Base-by-base conservation (phyloP, 2,113 vertebrate species). In the Porphyrio hochstetteri region DNA sequence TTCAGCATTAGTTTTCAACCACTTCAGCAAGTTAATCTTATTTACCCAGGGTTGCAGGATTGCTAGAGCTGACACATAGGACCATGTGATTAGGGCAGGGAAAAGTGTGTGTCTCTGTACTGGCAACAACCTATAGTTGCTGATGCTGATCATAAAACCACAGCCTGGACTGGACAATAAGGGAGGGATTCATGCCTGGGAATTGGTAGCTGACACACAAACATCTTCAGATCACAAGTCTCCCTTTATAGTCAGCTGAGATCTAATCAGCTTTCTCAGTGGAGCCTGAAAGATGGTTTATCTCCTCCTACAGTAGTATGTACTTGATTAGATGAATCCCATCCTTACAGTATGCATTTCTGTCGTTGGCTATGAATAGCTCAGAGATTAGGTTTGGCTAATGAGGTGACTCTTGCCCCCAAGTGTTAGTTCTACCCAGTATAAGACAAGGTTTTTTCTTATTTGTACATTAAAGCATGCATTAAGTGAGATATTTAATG, bases 211-310 rank as follows among this genome's bases (percentile, higher is more conserved):
- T 82, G 67, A 82, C 61, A 60, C 74, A 88, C 70, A 82, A 76
- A 85, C 40, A 40, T 92, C 93, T 95, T 91, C 53, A 82, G 61
- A 95, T 89, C 95, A 92, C 0, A 4, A 89, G 86, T 56, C 67
- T 93, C 69, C 61, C 57, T 91, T 86, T 35, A 44, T 84, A 95
- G 74, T 64, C 89, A 91, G 70, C 20, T 18, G 55, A 93, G 86
- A 95, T 95, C 74, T 96, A 93, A 96, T 96, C 83, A 92, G 74
- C 77, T 89, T 92, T 79, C 74, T 79, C 77, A 40, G 65, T 16
- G 50, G 65, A 93, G 86, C 50, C 83, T 92, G 78, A 89, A 79
- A 27, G 10, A 4, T 72, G 53, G n/a, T 89, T 95, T 92, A 91
- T 95, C 91, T 95, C 83, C 72, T 92, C 61, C 70, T 79, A 23